Evolutionary conservation across 2,888 invertebrate genomes (phyloP).

Genomic region (Caenorhabditis plicata): DNA sequence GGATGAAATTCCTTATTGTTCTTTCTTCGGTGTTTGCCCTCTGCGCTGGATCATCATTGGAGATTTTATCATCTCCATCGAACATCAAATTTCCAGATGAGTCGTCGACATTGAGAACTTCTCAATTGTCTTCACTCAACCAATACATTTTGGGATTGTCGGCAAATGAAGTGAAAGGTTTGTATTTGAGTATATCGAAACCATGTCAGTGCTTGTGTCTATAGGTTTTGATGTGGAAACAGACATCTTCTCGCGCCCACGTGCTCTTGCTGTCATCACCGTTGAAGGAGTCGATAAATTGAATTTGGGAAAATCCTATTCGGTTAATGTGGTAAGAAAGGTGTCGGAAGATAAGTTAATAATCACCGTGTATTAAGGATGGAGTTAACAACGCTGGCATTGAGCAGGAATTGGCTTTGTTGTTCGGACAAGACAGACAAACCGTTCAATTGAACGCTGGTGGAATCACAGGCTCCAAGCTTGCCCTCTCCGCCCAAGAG

Average conservation of each 20-base stretch:
- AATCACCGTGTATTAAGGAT: conserved; percentile 6
- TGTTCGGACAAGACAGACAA: conserved; percentile 40
- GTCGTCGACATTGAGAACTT: conserved; percentile 23
- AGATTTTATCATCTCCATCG: conserved; percentile 32
- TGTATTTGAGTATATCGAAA: conserved; percentile 4
- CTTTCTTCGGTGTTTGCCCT: conserved; percentile 18
- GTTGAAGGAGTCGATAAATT: conserved; percentile 29
- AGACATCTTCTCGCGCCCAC: conserved; percentile 38
- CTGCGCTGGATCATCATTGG: conserved; percentile 23
- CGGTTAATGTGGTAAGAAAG: conserved; percentile 17
- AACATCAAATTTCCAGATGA: conserved; percentile 28
- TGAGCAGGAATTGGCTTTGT: conserved; percentile 32
- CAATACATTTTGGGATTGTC: conserved; percentile 40
- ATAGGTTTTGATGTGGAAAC: conserved; percentile 32
- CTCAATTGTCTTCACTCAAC: conserved; percentile 32
- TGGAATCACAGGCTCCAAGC: conserved; percentile 37
- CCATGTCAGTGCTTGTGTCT: neutral
- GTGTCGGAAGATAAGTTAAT: too few species aligned
- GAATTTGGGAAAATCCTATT: conserved; percentile 21
- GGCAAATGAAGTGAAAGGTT: conserved; percentile 28
- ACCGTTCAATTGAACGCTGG: conserved; percentile 26
- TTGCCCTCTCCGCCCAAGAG: conserved; percentile 29
- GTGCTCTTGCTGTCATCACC: conserved; percentile 35
- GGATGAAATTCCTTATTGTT: conserved; percentile 24
- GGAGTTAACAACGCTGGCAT: conserved; percentile 26